Percentiles rank a stretch among this genome's conserved stretches.
Evolutionary conservation across 2,113 vertebrate species (phyloP).

Genomic region (Sturnira hondurensis): DNA sequence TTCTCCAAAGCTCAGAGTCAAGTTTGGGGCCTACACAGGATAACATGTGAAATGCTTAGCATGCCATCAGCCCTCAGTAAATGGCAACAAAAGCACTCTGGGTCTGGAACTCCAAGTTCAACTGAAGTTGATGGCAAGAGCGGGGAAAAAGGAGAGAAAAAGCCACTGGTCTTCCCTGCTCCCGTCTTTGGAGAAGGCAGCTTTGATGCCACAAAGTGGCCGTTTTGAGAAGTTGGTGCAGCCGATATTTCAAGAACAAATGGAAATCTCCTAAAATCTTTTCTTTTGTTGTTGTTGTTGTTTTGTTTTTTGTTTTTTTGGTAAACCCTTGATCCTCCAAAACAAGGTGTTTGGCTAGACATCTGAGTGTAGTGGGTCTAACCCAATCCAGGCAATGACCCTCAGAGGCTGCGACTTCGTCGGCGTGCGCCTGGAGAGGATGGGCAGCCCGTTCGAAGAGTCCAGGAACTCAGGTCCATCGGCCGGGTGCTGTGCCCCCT

Average conservation of each 20-base stretch:
- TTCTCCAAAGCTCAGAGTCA: not conserved
- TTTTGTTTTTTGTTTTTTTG: too few species aligned
- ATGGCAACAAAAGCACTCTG: not conserved
- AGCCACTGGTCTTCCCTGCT: not conserved
- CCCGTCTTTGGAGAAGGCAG: not conserved
- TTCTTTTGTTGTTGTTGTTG: too few species aligned
- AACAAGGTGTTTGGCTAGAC: not conserved
- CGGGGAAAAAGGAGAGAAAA: too few species aligned
- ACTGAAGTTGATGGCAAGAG: not conserved
- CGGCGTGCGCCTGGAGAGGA: too few species aligned
- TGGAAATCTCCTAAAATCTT: not conserved
- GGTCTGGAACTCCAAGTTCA: not conserved
- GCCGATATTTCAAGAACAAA: not conserved
- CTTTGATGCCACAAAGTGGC: not conserved
- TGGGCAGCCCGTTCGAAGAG: not conserved
- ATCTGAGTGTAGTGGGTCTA: not conserved
- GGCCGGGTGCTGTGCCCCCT: not conserved
- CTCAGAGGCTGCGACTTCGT: accelerated
- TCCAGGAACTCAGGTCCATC: accelerated
- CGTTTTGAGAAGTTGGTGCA: accelerated
- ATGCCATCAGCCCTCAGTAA: not conserved
- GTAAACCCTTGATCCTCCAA: conserved; percentile 9
- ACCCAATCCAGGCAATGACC: accelerated
- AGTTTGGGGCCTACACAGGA: accelerated
- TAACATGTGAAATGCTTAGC: not conserved